phyloP scores from a whole-genome alignment of 2,888 invertebrate species.

The Uropetala carovei region DNA sequence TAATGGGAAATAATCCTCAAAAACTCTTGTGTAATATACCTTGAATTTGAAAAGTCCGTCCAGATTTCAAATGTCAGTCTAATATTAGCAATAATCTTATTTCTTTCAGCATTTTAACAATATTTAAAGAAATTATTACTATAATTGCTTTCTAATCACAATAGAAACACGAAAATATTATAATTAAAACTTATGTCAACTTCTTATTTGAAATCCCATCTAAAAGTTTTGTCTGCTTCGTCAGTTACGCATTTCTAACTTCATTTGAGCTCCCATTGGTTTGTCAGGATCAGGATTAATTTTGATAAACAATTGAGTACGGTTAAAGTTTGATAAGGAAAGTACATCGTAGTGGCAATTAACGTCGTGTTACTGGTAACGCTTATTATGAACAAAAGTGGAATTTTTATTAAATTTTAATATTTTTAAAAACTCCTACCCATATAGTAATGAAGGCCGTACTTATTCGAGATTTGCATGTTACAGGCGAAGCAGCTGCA shows the following conservation, averaged over 20 bases:
- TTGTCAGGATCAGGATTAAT: not conserved
- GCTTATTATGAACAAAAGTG: too few species aligned
- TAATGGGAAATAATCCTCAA: too few species aligned
- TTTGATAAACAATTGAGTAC: not conserved
- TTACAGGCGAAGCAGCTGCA: not conserved
- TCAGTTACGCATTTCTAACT: not conserved
- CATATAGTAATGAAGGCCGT: too few species aligned
- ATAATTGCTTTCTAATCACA: not conserved
- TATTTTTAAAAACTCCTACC: too few species aligned
- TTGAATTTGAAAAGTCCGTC: slow-evolving; percentile 1
- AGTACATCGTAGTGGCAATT: not conserved
- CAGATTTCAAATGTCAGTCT: not conserved
- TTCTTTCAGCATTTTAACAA: not conserved
- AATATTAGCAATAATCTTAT: not conserved
- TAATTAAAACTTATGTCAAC: not conserved
- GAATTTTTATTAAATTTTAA: too few species aligned
- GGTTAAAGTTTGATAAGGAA: not conserved
- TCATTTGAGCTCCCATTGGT: not conserved
- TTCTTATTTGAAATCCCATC: slow-evolving; percentile 19
- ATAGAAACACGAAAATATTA: not conserved
- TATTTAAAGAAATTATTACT: not conserved
- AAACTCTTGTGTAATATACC: not conserved
- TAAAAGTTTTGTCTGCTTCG: slow-evolving; percentile 32
- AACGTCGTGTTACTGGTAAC: too few species aligned
- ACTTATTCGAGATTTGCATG: not conserved